These are phyloP conservation scores for Chromobotia macracanthus DNA, from an alignment of 2,797 vertebrate species.

Conservation along the genomic window DNA sequence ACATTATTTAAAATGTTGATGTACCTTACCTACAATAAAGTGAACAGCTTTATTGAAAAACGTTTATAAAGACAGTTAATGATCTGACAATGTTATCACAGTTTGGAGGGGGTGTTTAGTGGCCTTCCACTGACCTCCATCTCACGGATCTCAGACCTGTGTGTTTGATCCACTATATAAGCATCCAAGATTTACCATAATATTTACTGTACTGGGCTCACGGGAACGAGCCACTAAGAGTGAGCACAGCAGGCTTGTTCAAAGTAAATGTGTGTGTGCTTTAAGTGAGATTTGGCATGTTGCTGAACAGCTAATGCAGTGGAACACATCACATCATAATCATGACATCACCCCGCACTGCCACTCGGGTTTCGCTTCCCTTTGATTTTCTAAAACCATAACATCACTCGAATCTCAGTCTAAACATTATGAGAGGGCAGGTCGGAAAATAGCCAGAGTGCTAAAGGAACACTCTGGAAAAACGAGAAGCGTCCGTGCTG, in stretches of 20 bases:
- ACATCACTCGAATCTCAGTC: conserved; percentile 39
- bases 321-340: conserved; percentile 42
- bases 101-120: not conserved
- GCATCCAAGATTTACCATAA: not conserved
- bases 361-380: conserved; percentile 19
- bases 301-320: conserved; percentile 7
- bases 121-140: not conserved
- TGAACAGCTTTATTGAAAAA: no score
- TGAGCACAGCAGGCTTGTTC: not conserved
- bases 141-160: conserved; percentile 14
- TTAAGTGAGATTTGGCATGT: not conserved
- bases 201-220: conserved; percentile 14
- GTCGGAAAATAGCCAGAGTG: conserved; percentile 46
- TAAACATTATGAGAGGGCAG: conserved; percentile 41
- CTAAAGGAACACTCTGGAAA: conserved; percentile 10
- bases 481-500: not conserved
- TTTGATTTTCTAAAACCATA: conserved; percentile 14
- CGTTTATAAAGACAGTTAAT: no score
- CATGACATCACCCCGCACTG: conserved; percentile 49
- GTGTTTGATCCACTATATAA: conserved; percentile 9
- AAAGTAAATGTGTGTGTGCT: not conserved
- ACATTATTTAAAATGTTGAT: not conserved
- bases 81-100: not conserved
- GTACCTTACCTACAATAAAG: not conserved
- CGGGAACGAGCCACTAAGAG: not conserved